Conservation (phyloP, 2,797 vertebrate species). For the Pseudochirops corinnae region DNA sequence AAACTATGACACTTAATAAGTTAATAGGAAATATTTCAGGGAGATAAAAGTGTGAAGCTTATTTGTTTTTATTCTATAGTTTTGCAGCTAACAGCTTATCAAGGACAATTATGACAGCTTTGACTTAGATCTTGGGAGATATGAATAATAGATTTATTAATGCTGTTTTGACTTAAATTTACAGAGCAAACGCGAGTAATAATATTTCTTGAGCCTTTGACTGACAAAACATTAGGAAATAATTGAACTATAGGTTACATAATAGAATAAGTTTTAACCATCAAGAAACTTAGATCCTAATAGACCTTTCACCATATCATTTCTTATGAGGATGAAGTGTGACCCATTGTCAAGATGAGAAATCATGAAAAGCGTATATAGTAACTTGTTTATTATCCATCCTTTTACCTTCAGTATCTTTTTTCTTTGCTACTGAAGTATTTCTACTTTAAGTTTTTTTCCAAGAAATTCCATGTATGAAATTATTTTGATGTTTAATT, state of each 20-base stretch:
- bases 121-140: background rate
- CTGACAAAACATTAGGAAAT: constrained; percentile 36
- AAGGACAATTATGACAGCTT: background rate
- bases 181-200: background rate
- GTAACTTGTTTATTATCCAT: background rate
- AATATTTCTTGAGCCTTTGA: background rate
- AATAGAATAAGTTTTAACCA: background rate
- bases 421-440: constrained; percentile 30
- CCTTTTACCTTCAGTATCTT: background rate
- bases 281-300: background rate
- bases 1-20: background rate
- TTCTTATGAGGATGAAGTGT: constrained; percentile 12
- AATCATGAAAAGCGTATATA: constrained; percentile 5
- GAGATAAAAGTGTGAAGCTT: background rate
- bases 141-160: background rate
- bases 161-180: background rate
- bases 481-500: constrained; percentile 38
- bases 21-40: background rate
- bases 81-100: background rate
- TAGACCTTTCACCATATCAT: background rate
- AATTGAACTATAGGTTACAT: background rate
- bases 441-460: background rate
- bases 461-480: background rate
- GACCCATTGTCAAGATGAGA: constrained; percentile 8
- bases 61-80: constrained; percentile 33